phyloP scores from a whole-genome alignment of 92 coral and sea anemone species.

The Palythoa grandis region DNA sequence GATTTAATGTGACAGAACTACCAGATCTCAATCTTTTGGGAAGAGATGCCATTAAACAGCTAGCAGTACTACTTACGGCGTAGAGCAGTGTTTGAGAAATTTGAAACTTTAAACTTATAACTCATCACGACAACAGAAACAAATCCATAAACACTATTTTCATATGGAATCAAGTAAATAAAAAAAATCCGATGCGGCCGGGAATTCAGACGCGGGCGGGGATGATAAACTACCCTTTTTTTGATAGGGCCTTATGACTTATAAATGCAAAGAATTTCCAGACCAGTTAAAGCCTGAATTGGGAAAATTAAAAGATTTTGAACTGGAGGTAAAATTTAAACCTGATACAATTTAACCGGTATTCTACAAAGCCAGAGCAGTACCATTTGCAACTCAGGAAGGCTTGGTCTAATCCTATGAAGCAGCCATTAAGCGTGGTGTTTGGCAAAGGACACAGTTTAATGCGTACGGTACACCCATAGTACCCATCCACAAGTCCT shows the following conservation, averaged over 20 bases:
- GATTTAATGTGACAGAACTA: conserved; percentile 12
- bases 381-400: neutral
- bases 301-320: neutral
- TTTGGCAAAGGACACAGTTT: neutral
- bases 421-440: no score
- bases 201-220: no score
- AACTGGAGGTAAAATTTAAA: conserved; percentile 43
- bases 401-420: neutral
- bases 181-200: no score
- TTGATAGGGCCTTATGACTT: no score
- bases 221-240: no score
- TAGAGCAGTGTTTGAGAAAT: conserved; percentile 25
- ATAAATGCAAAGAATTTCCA: conserved; percentile 48
- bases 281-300: neutral
- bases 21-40: conserved; percentile 6
- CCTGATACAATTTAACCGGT: neutral
- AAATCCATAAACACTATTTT: no score
- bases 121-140: no score
- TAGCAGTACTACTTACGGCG: conserved; percentile 5
- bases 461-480: neutral
- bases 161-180: no score
- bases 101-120: conserved; percentile 29
- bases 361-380: neutral
- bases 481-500: neutral
- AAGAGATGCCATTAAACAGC: conserved; percentile 10